Evolutionary conservation across 2,888 invertebrate genomes (phyloP), one percentile per base, ranked within the genome.

Genomic region (Agapostemon virescens): DNA sequence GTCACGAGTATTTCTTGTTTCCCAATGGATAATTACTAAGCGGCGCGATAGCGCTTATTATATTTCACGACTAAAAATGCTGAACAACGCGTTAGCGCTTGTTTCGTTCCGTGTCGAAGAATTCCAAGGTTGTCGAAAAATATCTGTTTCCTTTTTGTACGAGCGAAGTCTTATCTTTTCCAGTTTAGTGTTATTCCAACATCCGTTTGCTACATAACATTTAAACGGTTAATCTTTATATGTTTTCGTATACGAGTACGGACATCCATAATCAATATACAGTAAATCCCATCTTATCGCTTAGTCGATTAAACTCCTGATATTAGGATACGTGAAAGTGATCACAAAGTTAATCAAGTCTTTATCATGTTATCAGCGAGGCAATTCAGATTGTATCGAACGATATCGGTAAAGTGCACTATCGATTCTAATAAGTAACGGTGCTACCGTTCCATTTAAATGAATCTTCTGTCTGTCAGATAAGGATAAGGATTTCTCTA

Each of bases 271-370:
- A n/a, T 1, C 36, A 0, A 26, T 55, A 23, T 2, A 17, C 1
- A 55, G 2, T 30, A 33, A 2, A 17, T n/a, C 36, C n/a, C 36
- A 45, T 78, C 85, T 85, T 81, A 85, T 83, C 78, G 17, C 4
- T 6, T 40, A 7, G 23, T 5, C 36, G 55, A 82, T 74, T 55
- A 36, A 64, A 64, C 58, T 30, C 5, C 11, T 49, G 72, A 74
- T 85, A 79, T 74, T 49, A 63, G 63, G 9, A n/a, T 74, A 77
- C 76, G 77, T 77, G 77, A 63, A 36, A 67, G 20, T 2, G 5
- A 26, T 17, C 63, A 66, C 58, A 55, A 9, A 64, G 15, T 30
- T 69, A 63, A 74, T 61, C 30, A 30, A 33, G 26, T 61, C 7
- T 7, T n/a, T 66, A 55, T 64, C 13, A 0, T 45, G 5, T 11